A percentile compares a stretch with the other conserved stretches of the same genome.
Conservation (phyloP, 2,113 vertebrate species). For the Setophaga coronata region DNA sequence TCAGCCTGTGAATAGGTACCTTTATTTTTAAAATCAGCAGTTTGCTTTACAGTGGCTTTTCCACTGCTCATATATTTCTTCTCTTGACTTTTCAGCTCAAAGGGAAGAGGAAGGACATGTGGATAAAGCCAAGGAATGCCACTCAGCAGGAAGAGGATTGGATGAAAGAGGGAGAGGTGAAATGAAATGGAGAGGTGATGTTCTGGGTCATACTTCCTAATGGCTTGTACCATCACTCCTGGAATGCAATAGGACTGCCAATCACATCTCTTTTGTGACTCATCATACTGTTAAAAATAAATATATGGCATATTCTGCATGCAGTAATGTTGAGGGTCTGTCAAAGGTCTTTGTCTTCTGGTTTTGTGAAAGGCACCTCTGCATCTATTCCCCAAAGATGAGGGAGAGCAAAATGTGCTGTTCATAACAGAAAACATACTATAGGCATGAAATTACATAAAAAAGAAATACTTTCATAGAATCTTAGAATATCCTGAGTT, state of each 20-base stretch:
- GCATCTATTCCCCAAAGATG: neutral
- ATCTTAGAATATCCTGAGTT: neutral
- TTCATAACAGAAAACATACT: neutral
- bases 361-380: neutral
- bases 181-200: neutral
- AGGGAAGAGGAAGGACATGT: neutral
- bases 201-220: neutral
- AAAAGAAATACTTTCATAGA: neutral
- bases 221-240: neutral
- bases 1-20: neutral
- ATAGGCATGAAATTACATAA: neutral
- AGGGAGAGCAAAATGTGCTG: neutral
- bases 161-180: neutral
- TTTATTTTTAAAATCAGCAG: neutral
- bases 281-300: neutral
- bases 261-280: neutral
- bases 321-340: neutral
- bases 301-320: neutral
- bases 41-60: neutral
- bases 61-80: neutral
- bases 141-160: neutral
- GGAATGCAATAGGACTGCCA: neutral
- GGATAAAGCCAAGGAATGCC: neutral
- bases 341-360: neutral
- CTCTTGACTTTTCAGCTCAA: conserved; percentile 43